Percentiles rank a stretch among this genome's conserved stretches.
Evolutionary conservation across 2,797 vertebrate species (phyloP).

Genomic region (Epinephelus coioides): DNA sequence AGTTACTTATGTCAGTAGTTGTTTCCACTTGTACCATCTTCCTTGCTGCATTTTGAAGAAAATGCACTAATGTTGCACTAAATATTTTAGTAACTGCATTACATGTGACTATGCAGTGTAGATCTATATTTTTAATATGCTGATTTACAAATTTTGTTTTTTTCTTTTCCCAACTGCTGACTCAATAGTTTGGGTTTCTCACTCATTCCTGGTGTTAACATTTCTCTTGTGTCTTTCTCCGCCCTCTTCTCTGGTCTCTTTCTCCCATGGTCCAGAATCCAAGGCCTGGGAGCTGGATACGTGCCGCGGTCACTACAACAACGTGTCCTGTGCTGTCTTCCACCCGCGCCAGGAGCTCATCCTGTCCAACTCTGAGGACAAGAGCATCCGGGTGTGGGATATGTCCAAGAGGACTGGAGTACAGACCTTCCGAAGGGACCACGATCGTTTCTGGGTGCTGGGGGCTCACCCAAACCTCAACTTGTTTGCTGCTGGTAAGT

Average conservation of each 20-base stretch:
- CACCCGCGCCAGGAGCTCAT: constrained; percentile 98
- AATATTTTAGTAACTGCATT: neutral
- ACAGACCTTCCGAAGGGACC: constrained; percentile 96
- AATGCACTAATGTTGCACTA: neutral
- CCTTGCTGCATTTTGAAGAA: neutral
- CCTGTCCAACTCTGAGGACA: constrained; percentile 98
- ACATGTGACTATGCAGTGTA: neutral
- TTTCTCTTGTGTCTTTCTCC: neutral
- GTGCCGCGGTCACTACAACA: constrained; percentile 98
- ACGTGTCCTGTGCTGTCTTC: constrained; percentile 96
- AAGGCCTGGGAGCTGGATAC: constrained; percentile 99
- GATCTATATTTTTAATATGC: neutral
- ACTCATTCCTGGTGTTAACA: neutral
- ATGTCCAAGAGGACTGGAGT: constrained; percentile 99
- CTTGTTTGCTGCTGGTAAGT: constrained; percentile 95
- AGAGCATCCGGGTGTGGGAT: constrained; percentile 98
- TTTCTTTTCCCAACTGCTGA: neutral
- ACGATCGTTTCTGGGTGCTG: constrained; percentile 98
- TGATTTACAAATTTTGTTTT: neutral
- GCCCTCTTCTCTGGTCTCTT: neutral
- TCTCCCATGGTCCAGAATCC: constrained; percentile 84
- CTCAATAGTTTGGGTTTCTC: neutral
- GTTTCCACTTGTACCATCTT: neutral
- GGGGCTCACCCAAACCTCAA: constrained; percentile 98
- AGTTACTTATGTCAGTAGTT: neutral